Evolutionary conservation across 2,797 vertebrate species (phyloP), one percentile per base, ranked within the genome.

Genomic region (Scarus forsteni): DNA sequence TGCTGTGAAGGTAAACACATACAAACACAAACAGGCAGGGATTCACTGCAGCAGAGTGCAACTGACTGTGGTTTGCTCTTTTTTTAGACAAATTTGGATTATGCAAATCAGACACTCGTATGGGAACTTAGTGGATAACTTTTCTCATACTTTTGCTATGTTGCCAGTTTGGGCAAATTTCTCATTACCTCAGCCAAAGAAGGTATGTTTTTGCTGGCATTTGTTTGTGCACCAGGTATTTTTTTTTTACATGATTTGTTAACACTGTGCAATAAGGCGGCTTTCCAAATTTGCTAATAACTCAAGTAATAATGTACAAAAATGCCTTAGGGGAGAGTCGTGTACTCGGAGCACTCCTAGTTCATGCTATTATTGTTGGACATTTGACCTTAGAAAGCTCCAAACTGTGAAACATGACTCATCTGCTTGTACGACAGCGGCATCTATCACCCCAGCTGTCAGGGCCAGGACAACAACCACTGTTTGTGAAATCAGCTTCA

Each of bases 381-480:
- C 27, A 66, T 51, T 4, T 60, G 36, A 54, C 48, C 51, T 64
- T 44, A 43, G 40, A 53, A 60, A 11, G 8, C 13, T 8, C 5
- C 9, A 43, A 53, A 59, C 5, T 19, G 36, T 18, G 14, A 60
- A 60, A 55, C 14, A 56, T 65, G 61, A 56, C 39, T 70, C 16
- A 49, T 56, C 15, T 52, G 7, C 56, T 8, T 5, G n/a, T 4
- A 56, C 18, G 35, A 66, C 15, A 38, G 38, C 4, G 35, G n/a
- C 44, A 55, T 65, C 53, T 43, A 62, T 54, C 16, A 49, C 13
- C 10, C 34, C 34, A 15, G 45, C 38, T 51, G 0, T 39, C 8
- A 54, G 14, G 14, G 14, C n/a, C 8, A 11, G 10, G 59, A 40
- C 27, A 51, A 52, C 16, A 10, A 45, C 13, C 2, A 27, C 27